Conservation (phyloP, 2,888 invertebrate genomes). For the Brenthis ino region DNA sequence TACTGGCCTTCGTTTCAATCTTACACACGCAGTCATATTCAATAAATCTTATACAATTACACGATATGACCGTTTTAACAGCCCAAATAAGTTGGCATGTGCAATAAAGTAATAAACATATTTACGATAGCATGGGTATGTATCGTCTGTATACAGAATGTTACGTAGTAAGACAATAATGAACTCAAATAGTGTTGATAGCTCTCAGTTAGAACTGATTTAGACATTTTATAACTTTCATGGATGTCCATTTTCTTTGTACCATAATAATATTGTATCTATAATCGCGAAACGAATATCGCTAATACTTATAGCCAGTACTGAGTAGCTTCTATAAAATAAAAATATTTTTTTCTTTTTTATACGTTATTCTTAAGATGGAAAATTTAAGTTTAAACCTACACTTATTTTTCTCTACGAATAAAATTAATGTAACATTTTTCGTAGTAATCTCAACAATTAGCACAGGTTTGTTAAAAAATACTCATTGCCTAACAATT, state of each 20-base stretch:
- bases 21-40: constrained; percentile 33
- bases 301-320: no score
- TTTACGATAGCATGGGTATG: constrained; percentile 32
- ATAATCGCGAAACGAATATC: no score
- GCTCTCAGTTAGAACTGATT: constrained; percentile 23
- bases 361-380: no score
- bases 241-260: no score
- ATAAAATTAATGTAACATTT: not conserved
- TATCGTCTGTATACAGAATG: constrained; percentile 23
- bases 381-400: no score
- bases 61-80: constrained; percentile 35
- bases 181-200: constrained; percentile 34
- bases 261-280: no score
- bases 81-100: constrained; percentile 42
- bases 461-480: constrained; percentile 25
- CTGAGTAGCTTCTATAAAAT: no score
- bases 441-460: constrained; percentile 14
- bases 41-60: constrained; percentile 42
- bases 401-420: not conserved
- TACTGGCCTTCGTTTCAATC: constrained; percentile 41
- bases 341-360: no score
- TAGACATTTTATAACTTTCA: constrained; percentile 20
- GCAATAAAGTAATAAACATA: constrained; percentile 36
- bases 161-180: constrained; percentile 30
- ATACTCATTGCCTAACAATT: constrained; percentile 35